Evolutionary conservation across 2,888 invertebrate species (phyloP).

Genomic region (Drosophila vallismaia): DNA sequence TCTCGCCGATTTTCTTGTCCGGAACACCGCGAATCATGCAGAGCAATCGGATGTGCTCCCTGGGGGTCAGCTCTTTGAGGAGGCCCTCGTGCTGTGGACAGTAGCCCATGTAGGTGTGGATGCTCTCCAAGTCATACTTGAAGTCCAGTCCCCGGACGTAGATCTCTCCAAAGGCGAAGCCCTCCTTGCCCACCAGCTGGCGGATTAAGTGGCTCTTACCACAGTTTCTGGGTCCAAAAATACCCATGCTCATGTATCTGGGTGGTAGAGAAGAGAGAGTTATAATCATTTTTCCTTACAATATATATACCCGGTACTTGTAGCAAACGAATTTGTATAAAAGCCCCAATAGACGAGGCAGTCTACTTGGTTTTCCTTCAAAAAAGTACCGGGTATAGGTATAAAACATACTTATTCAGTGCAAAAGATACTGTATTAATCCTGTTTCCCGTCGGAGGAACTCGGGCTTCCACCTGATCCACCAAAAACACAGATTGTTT

Average conservation of each 20-base stretch:
- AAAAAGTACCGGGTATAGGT: background rate
- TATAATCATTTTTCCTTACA: too few species aligned
- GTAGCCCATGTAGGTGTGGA: constrained; percentile 86
- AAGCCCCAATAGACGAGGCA: too few species aligned
- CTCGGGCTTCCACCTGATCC: constrained; percentile 74
- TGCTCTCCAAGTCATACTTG: constrained; percentile 85
- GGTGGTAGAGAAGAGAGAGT: too few species aligned
- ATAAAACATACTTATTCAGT: constrained; percentile 64
- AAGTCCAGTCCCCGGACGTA: constrained; percentile 86
- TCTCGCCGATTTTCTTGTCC: constrained; percentile 54
- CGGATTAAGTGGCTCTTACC: constrained; percentile 94
- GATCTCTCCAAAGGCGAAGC: constrained; percentile 88
- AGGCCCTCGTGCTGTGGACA: constrained; percentile 90
- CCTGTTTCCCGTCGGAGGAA: constrained; percentile 52
- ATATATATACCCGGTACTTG: too few species aligned
- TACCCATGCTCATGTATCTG: constrained; percentile 89
- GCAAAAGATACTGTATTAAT: constrained; percentile 77
- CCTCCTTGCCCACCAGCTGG: constrained; percentile 92
- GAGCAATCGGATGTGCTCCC: constrained; percentile 87
- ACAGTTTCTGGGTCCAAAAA: constrained; percentile 91
- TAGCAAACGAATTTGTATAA: too few species aligned
- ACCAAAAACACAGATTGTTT: constrained; percentile 84
- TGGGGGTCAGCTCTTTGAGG: constrained; percentile 87
- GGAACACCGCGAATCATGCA: constrained; percentile 87
- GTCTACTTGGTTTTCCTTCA: too few species aligned